These are phyloP conservation scores for Forbesichthys agassizii DNA, from an alignment of 2,113 vertebrate species.

Conservation along the genomic window DNA sequence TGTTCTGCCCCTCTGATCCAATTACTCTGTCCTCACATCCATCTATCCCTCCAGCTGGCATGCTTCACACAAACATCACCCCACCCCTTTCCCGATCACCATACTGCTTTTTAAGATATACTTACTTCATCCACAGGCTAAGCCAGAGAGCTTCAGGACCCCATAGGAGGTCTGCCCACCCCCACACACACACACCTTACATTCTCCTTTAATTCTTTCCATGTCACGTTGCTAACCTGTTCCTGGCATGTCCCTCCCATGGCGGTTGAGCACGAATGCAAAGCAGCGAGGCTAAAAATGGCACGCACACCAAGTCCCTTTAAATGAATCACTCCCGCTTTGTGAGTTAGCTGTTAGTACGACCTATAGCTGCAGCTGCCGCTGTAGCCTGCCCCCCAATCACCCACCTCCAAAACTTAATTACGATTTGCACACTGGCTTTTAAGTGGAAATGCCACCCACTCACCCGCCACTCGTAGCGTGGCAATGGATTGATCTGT, in stretches of 20 bases:
- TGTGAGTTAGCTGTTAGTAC: conserved; percentile 51
- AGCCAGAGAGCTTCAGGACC: too few species aligned
- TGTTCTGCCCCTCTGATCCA: conserved; percentile 62
- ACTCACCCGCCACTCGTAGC: conserved; percentile 55
- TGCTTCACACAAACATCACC: not conserved
- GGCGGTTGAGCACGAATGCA: conserved; percentile 41
- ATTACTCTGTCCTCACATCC: conserved; percentile 41
- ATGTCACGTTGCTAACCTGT: conserved; percentile 5
- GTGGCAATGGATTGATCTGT: conserved; percentile 57
- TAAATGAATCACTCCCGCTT: conserved; percentile 64
- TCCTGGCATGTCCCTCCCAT: conserved; percentile 45
- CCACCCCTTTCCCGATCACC: conserved; percentile 7
- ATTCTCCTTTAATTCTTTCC: not conserved
- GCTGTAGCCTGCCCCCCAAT: conserved; percentile 29
- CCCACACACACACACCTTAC: not conserved
- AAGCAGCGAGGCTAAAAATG: conserved; percentile 55
- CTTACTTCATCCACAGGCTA: too few species aligned
- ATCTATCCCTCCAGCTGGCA: conserved; percentile 40
- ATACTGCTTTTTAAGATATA: not conserved
- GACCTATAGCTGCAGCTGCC: conserved; percentile 32
- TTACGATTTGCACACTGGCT: conserved; percentile 63
- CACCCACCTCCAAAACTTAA: conserved; percentile 52
- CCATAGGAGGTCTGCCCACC: too few species aligned
- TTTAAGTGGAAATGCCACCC: conserved; percentile 70
- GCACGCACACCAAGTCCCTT: conserved; percentile 56